phyloP scores from a whole-genome alignment of 2,797 vertebrate species.

The Semotilus atromaculatus region DNA sequence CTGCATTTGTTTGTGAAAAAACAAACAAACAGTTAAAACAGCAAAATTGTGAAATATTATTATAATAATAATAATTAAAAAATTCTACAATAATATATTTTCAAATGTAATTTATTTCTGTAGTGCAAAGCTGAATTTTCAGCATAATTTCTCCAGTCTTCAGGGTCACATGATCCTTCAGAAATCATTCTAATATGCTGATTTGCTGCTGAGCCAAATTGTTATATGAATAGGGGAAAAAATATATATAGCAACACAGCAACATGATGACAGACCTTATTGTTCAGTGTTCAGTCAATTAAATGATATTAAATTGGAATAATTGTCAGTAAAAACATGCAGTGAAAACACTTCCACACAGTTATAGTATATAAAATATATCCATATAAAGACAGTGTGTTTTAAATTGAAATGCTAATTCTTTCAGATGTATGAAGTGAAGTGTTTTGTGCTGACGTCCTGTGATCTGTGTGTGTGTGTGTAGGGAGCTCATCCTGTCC shows the following conservation, averaged over 20 bases:
- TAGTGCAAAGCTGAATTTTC: too few species aligned
- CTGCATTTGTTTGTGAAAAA: background rate
- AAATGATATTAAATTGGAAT: background rate
- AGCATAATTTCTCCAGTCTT: background rate
- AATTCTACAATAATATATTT: too few species aligned
- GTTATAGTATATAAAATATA: background rate
- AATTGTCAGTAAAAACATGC: background rate
- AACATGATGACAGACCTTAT: background rate
- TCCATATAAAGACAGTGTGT: background rate
- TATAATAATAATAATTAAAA: too few species aligned
- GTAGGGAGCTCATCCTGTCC: conserved; percentile 72
- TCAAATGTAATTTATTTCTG: too few species aligned
- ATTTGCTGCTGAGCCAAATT: background rate
- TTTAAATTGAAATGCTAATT: background rate
- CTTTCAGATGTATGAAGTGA: background rate
- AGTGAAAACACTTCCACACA: background rate
- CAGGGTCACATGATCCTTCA: background rate
- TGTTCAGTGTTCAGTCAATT: background rate
- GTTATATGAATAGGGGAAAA: too few species aligned
- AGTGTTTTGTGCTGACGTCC: background rate
- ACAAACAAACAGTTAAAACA: background rate
- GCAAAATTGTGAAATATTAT: background rate
- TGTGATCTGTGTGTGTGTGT: background rate
- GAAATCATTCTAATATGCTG: background rate
- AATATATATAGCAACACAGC: too few species aligned